A percentile compares a stretch with the other conserved stretches of the same genome.
Evolutionary conservation across 2,888 invertebrate species (phyloP).

Genomic region (Drosophila longiperda): DNA sequence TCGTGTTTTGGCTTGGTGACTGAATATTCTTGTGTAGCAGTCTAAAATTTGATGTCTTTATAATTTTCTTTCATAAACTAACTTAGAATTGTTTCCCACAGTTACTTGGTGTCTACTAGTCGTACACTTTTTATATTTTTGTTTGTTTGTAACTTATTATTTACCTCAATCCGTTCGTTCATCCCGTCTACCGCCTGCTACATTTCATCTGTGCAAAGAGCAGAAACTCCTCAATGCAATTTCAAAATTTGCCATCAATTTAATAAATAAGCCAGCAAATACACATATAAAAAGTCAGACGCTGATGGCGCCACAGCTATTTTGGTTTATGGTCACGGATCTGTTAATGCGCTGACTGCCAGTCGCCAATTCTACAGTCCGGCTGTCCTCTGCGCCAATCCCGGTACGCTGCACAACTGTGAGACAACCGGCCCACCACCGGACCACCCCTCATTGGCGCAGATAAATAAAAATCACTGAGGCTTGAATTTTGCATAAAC

Average conservation of each 20-base stretch:
- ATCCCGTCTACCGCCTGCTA: background rate
- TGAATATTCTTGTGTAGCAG: background rate
- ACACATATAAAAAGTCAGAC: conserved; percentile 67
- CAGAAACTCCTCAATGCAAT: conserved; percentile 39
- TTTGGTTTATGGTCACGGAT: conserved; percentile 72
- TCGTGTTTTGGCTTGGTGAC: background rate
- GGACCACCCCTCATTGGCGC: conserved; percentile 20
- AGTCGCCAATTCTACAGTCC: conserved; percentile 15
- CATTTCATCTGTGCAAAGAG: conserved; percentile 8
- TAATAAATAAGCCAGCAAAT: conserved; percentile 67
- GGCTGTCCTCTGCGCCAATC: background rate
- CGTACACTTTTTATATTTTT: background rate
- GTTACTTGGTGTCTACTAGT: background rate
- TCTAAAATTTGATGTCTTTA: background rate
- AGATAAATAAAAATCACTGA: conserved; percentile 77
- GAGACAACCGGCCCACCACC: background rate
- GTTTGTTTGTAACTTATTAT: background rate
- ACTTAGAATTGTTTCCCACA: background rate
- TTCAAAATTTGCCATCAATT: conserved; percentile 69
- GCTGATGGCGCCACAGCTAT: conserved; percentile 58
- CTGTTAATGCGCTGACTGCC: conserved; percentile 74
- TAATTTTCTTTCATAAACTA: background rate
- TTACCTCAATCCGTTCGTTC: background rate
- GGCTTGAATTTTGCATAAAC: conserved; percentile 73
- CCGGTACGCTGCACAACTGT: background rate